Evolutionary conservation across 2,888 invertebrate species (phyloP), one percentile per base, ranked within the genome.

Genomic region (Pristionchus exspectatus): DNA sequence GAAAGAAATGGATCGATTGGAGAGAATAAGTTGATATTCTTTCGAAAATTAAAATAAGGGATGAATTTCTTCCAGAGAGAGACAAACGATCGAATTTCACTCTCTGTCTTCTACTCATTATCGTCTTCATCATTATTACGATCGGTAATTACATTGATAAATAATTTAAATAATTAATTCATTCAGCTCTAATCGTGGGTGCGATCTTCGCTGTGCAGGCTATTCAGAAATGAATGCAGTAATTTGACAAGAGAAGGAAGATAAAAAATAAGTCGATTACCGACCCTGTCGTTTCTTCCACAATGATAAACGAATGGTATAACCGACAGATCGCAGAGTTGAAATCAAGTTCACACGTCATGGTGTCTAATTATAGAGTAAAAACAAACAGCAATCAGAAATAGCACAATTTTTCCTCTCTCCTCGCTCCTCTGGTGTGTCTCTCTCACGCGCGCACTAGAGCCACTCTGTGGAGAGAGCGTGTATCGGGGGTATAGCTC

Each of bases 401-500:
- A 38, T 74, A 9, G 38, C 38, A 50, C 74, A 33, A 4, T 16
- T 50, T 50, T 44, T 27, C 16, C 81, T 27, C 81, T 81, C 81
- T 50, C 54, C 81, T n/a, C 50, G 0, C n/a, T 30, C 14, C 50
- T n/a, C 54, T 81, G 50, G 14, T 27, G 24, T 16, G 24, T 27
- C 81, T 81, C 81, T 81, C 81, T 27, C 14, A 21, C 81, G 81
- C 50, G 44, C 81, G 50, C 81, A 27, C 81, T 33, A 81, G 33
- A 27, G 81, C 81, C 24, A 81, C 27, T 50, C 54, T 81, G 50
- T 44, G 81, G n/a, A 27, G 50, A 4, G 50, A 16, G 27, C 14
- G 27, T 27, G 18, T 16, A n/a, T 84, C 89, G 91, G 91, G 91
- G 91, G 91, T 92, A 91, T 92, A 92, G 92, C 92, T 92, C 92